Conservation (phyloP, 2,797 vertebrate genomes). For the Falco biarmicus region DNA sequence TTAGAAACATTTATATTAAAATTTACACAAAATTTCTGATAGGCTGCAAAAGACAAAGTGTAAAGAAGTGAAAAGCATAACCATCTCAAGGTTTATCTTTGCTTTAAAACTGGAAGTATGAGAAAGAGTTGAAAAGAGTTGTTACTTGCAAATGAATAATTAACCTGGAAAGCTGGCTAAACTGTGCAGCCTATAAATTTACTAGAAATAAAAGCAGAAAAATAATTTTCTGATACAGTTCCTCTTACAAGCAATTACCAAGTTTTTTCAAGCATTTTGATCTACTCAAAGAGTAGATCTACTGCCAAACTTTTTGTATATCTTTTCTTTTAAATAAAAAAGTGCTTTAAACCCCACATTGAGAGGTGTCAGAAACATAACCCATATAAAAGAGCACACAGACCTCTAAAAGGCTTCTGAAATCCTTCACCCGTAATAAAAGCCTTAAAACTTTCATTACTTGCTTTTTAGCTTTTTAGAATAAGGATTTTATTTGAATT, state of each 20-base stretch:
- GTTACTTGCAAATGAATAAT: not conserved
- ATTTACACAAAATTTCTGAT: not conserved
- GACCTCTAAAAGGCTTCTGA: not conserved
- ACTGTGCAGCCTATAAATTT: not conserved
- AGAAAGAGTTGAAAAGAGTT: not conserved
- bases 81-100: not conserved
- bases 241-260: not conserved
- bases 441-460: not conserved
- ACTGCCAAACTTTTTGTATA: not conserved
- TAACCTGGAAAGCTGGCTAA: not conserved
- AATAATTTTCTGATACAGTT: not conserved
- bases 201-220: not conserved
- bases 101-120: not conserved
- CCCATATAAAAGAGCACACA: not conserved
- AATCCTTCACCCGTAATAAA: not conserved
- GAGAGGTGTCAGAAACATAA: conserved; percentile 5
- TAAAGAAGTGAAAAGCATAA: not conserved
- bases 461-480: not conserved
- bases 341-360: not conserved
- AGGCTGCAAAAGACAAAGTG: not conserved
- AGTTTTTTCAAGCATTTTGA: not conserved
- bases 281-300: not conserved
- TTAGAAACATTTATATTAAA: not conserved
- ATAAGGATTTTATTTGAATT: not conserved
- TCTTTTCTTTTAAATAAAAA: not conserved